Evolutionary conservation across 2,888 invertebrate species (phyloP), one percentile per base, ranked within the genome.

Genomic region (Vanessa cardui): DNA sequence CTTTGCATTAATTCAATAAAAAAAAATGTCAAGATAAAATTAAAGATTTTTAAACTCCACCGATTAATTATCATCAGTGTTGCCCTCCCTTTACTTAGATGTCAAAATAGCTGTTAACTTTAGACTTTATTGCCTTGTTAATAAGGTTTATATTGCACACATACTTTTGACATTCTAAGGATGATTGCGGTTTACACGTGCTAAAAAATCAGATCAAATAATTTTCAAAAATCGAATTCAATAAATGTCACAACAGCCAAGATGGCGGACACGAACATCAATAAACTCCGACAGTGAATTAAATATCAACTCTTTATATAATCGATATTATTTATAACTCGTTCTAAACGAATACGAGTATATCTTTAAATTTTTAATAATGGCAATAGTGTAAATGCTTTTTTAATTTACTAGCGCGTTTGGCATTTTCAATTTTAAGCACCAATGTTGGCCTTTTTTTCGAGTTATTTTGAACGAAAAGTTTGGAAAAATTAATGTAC

Each of bases 371-470:
- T 50, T 20, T 31, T 15, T 31, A 56, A 31, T 31, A 31, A 33
- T 31, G 59, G 31, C 16, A 39, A 65, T 49, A 59, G 62, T 31
- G 31, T 54, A 69, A 47, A 69, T 58, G 63, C 62, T 56, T 62
- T 64, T 69, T 71, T 67, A 61, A 20, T 68, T 69, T 74, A 49
- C 73, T 73, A 73, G 68, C 61, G 58, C 67, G 45, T 70, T 87
- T 86, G 86, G 85, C 85, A 85, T 60, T 59, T 62, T 64, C 52
- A 52, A 47, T 56, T 64, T 61, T 58, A 65, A 86, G 87, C 87
- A 87, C 87, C 85, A 79, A 84, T 78, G 83, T 87, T 87, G 87
- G 87, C 87, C 78, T 77, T 69, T 73, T n/a, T 73, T 68, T 71
- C 61, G 63, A 68, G 67, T 64, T 72, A 70, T 54, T 56, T 54